phyloP scores from a whole-genome alignment of 2,113 vertebrate species.

The Donacobius atricapilla region DNA sequence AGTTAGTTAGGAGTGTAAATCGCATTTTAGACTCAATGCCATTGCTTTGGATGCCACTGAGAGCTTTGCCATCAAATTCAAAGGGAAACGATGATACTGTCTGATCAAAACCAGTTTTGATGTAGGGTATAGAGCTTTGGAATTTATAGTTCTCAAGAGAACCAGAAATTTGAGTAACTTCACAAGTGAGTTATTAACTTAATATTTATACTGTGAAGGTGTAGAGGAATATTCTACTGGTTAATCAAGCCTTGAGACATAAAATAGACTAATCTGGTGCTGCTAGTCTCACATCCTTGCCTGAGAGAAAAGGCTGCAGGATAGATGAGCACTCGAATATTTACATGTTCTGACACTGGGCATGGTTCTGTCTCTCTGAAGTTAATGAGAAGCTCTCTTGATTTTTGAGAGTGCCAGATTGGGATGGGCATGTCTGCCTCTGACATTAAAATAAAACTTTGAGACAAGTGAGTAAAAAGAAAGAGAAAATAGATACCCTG shows the following conservation, averaged over 20 bases:
- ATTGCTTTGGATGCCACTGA: background rate
- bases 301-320: background rate
- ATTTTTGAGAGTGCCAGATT: background rate
- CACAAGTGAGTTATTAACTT: background rate
- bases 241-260: background rate
- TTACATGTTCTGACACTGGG: background rate
- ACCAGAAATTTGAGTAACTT: background rate
- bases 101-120: background rate
- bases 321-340: background rate
- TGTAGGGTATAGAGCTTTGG: background rate
- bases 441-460: background rate
- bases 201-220: background rate
- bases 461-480: background rate
- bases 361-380: background rate
- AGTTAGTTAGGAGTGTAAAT: background rate
- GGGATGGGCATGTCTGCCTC: background rate
- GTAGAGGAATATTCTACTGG: background rate
- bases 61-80: constrained; percentile 2
- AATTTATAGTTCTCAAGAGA: background rate
- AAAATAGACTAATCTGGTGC: background rate
- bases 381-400: background rate
- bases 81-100: background rate
- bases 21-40: background rate
- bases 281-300: background rate
- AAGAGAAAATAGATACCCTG: background rate